Percentiles rank a stretch among this genome's conserved stretches.
Conservation (phyloP, 2,113 vertebrate genomes). For the Holacanthus passer region DNA sequence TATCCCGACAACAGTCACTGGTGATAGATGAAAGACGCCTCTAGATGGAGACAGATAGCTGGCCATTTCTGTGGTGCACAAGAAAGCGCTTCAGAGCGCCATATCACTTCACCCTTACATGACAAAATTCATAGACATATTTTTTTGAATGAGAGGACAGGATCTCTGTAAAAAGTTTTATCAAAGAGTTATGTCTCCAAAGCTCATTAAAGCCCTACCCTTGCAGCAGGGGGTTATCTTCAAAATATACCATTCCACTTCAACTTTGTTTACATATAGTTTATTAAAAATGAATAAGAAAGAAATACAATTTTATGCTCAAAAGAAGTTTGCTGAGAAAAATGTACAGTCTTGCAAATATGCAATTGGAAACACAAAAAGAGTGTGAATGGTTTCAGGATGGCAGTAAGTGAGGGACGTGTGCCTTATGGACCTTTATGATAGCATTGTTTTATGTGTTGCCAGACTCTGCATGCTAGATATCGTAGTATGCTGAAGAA, state of each 20-base stretch:
- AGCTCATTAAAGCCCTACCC: constrained; percentile 4
- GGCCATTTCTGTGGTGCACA: constrained; percentile 14
- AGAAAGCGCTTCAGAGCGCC: background rate
- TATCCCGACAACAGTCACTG: constrained; percentile 88
- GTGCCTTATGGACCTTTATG: constrained; percentile 75
- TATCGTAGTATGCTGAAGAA: constrained; percentile 15
- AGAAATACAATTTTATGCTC: constrained; percentile 12
- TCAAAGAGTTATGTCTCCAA: constrained; percentile 30
- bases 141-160: constrained; percentile 41
- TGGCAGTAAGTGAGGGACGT: constrained; percentile 22
- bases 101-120: constrained; percentile 29
- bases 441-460: constrained; percentile 35
- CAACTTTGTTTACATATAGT: constrained; percentile 63
- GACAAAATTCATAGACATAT: constrained; percentile 3
- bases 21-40: constrained; percentile 66
- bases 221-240: constrained; percentile 8
- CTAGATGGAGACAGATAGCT: constrained; percentile 66
- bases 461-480: constrained; percentile 52
- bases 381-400: constrained; percentile 12
- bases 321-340: constrained; percentile 10
- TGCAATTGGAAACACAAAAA: constrained; percentile 16
- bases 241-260: constrained; percentile 57
- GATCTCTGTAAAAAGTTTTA: constrained; percentile 28
- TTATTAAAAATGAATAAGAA: constrained; percentile 23
- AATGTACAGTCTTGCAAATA: constrained; percentile 24